phyloP scores from a whole-genome alignment of 2,888 invertebrate species.

The Ecdyonurus torrentis region DNA sequence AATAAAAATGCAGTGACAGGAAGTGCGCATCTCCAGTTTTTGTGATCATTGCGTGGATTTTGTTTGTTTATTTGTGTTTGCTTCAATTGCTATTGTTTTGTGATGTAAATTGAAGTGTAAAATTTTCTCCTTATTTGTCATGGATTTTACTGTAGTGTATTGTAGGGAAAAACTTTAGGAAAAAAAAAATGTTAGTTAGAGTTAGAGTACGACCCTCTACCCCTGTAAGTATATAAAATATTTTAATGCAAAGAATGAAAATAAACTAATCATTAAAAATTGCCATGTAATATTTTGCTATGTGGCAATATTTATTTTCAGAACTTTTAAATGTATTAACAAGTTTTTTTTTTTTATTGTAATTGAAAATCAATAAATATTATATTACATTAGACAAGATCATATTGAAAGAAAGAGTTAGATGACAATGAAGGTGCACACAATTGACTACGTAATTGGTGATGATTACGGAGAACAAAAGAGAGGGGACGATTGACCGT shows the following conservation, averaged over 20 bases:
- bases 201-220: neutral
- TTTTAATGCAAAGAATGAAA: neutral
- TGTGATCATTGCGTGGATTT: neutral
- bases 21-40: neutral
- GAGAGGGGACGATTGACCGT: too few relatives aligned
- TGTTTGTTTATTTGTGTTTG: neutral
- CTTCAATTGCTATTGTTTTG: neutral
- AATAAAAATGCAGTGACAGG: neutral
- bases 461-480: too few relatives aligned
- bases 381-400: too few relatives aligned
- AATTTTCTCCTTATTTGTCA: too few relatives aligned
- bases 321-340: neutral
- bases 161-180: too few relatives aligned
- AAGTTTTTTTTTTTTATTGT: neutral
- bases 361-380: too few relatives aligned
- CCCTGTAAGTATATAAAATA: neutral
- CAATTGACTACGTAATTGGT: too few relatives aligned
- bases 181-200: neutral
- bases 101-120: too few relatives aligned
- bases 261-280: neutral
- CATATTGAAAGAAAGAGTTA: neutral
- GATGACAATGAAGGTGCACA: neutral
- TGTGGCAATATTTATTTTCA: neutral
- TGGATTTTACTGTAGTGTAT: too few relatives aligned
- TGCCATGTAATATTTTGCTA: too few relatives aligned